Evolutionary conservation across 2,888 invertebrate genomes (phyloP).

Genomic region (Agonopterix heracliana): DNA sequence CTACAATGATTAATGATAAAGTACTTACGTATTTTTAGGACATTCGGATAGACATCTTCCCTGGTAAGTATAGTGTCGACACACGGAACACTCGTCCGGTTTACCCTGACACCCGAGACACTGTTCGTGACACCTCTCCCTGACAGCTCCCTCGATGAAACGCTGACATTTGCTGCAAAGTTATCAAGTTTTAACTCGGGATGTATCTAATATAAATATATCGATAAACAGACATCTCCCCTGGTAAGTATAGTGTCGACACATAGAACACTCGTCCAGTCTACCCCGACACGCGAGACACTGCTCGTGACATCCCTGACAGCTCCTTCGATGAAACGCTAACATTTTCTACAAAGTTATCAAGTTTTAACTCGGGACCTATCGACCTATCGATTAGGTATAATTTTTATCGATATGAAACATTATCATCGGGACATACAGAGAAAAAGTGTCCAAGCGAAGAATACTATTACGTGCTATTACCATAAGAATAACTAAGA

Average conservation of each 20-base stretch:
- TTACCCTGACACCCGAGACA: conserved; percentile 88
- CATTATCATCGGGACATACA: no score
- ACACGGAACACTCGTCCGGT: conserved; percentile 79
- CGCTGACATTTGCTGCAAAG: conserved; percentile 67
- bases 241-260: conserved; percentile 75
- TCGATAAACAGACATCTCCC: conserved; percentile 73
- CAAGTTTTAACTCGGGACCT: no score
- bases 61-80: conserved; percentile 75
- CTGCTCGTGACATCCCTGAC: conserved; percentile 80
- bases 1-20: background rate
- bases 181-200: background rate
- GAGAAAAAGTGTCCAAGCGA: no score
- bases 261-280: conserved; percentile 79
- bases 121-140: conserved; percentile 79
- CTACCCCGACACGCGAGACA: conserved; percentile 87
- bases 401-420: no score
- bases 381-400: no score
- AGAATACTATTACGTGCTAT: no score
- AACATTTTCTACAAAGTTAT: conserved; percentile 57
- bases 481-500: no score
- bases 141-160: conserved; percentile 50
- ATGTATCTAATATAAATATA: no score
- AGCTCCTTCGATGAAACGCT: conserved; percentile 54
- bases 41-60: conserved; percentile 79
- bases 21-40: conserved; percentile 79